A percentile compares a stretch with the other conserved stretches of the same genome.
These are phyloP conservation scores for Chesias legatella DNA, from an alignment of 2,888 invertebrate species.

Conservation along the genomic window DNA sequence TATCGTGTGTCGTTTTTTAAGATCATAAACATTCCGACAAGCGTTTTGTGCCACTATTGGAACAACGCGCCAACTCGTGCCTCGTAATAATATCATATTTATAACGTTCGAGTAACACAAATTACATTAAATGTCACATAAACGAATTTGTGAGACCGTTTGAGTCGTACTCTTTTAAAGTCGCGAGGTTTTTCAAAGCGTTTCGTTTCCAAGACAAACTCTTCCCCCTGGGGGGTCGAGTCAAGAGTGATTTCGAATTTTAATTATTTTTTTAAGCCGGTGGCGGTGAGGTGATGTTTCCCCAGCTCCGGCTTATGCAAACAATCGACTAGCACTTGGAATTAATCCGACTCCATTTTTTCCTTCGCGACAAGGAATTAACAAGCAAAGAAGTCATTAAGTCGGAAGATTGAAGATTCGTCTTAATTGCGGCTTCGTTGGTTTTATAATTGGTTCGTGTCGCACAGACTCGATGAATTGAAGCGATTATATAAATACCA, in stretches of 20 bases:
- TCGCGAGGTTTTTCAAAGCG: conserved; percentile 34
- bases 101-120: conserved; percentile 51
- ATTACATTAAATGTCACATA: conserved; percentile 49
- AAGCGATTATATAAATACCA: conserved; percentile 47
- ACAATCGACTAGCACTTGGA: conserved; percentile 80
- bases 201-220: conserved; percentile 49
- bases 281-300: conserved; percentile 78
- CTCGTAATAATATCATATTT: conserved; percentile 63
- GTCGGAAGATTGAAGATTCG: conserved; percentile 76
- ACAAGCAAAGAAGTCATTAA: conserved; percentile 81
- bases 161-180: conserved; percentile 43
- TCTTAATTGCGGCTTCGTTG: conserved; percentile 77
- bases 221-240: conserved; percentile 62
- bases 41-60: conserved; percentile 59
- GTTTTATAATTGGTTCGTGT: conserved; percentile 76
- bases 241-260: conserved; percentile 81
- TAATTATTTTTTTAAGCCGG: conserved; percentile 81
- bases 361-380: conserved; percentile 79
- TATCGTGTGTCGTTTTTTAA: conserved; percentile 66
- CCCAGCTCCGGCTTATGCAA: conserved; percentile 75
- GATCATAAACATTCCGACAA: conserved; percentile 65
- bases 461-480: conserved; percentile 64
- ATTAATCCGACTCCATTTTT: conserved; percentile 77
- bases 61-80: conserved; percentile 45
- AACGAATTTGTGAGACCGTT: conserved; percentile 51